phyloP scores from a whole-genome alignment of 2,888 invertebrate species.

The Unio delphinus region DNA sequence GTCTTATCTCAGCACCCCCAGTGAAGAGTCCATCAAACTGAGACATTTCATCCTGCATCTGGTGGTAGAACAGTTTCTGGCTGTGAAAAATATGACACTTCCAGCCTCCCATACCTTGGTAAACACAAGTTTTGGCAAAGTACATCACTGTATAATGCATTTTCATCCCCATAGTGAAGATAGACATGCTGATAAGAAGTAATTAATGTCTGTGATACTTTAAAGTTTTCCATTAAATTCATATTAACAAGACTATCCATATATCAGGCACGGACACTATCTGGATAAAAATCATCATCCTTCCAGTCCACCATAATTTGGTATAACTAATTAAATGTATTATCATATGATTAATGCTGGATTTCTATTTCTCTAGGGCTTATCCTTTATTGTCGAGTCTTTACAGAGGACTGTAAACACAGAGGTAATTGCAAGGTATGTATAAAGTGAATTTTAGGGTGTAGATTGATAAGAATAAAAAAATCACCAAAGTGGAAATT shows the following conservation, averaged over 20 bases:
- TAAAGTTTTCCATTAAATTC: too few relatives aligned
- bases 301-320: too few relatives aligned
- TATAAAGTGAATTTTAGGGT: too few relatives aligned
- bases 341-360: too few relatives aligned
- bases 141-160: not conserved
- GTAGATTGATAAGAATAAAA: too few relatives aligned
- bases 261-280: not conserved
- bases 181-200: too few relatives aligned
- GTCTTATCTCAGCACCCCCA: conserved; percentile 21
- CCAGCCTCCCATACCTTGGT: conserved; percentile 30
- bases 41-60: conserved; percentile 38
- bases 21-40: conserved; percentile 34
- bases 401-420: too few relatives aligned
- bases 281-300: not conserved
- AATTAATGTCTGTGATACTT: too few relatives aligned
- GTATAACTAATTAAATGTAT: not conserved
- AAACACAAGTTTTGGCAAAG: not conserved
- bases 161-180: not conserved
- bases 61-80: conserved; percentile 36
- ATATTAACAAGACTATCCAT: too few relatives aligned
- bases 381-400: not conserved
- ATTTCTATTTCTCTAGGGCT: not conserved
- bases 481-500: too few relatives aligned
- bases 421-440: too few relatives aligned
- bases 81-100: conserved; percentile 29